phyloP scores from a whole-genome alignment of 30 jellyfish, hydroid and myxozoan genomes.

The Pseudorhiza aurosa region DNA sequence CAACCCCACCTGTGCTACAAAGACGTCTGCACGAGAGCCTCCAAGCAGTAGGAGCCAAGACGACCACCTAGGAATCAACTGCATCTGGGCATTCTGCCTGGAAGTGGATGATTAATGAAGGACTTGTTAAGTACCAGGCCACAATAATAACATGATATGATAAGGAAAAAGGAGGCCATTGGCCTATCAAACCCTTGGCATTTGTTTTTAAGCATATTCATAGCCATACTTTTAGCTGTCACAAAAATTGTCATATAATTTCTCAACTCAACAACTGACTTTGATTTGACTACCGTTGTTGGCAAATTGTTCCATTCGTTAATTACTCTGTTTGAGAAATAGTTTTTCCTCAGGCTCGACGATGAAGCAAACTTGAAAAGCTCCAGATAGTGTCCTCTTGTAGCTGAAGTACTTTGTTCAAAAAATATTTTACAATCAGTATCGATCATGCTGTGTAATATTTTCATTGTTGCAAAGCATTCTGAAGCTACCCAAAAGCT shows the following conservation, averaged over 20 bases:
- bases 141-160: neutral
- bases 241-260: constrained; percentile 9
- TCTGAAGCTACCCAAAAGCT: too few species aligned
- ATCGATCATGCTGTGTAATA: neutral
- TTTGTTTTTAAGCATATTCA: neutral
- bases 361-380: neutral
- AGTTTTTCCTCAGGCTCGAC: constrained; percentile 20
- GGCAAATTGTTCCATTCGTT: constrained; percentile 24
- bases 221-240: neutral
- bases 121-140: neutral
- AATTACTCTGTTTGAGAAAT: constrained; percentile 10
- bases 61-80: too few species aligned
- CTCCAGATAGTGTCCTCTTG: constrained; percentile 5
- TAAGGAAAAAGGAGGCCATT: neutral
- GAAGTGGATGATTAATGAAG: too few species aligned
- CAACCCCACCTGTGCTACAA: too few species aligned
- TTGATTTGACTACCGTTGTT: constrained; percentile 4
- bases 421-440: neutral
- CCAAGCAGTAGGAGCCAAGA: too few species aligned
- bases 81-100: too few species aligned
- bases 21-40: too few species aligned
- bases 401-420: neutral
- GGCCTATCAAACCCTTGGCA: neutral
- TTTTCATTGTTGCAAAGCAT: neutral
- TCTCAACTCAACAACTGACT: neutral